phyloP scores from a whole-genome alignment of 1,140 invertebrate species.

The Caligus rogercresseyi region DNA sequence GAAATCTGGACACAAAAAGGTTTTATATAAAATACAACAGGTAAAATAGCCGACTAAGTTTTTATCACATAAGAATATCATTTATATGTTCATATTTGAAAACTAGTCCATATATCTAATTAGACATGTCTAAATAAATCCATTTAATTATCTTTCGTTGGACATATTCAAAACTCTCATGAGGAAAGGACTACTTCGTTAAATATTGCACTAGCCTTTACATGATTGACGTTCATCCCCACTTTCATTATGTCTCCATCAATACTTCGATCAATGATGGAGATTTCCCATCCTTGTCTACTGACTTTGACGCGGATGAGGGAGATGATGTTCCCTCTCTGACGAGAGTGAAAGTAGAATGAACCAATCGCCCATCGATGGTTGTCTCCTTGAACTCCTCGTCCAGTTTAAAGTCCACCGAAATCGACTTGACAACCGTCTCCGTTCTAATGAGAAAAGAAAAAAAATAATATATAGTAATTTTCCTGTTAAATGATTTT shows the following conservation, averaged over 20 bases:
- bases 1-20: too few relatives aligned
- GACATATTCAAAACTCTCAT: too few relatives aligned
- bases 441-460: neutral
- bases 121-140: too few relatives aligned
- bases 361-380: neutral
- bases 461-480: neutral
- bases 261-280: neutral
- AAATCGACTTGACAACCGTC: neutral
- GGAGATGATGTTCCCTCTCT: neutral
- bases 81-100: too few relatives aligned
- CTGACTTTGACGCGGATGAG: neutral
- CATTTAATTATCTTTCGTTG: too few relatives aligned
- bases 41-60: too few relatives aligned
- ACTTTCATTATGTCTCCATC: neutral
- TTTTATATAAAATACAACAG: too few relatives aligned
- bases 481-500: too few relatives aligned
- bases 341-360: neutral
- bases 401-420: neutral
- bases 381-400: neutral
- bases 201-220: neutral
- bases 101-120: too few relatives aligned
- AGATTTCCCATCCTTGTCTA: neutral
- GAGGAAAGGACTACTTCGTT: too few relatives aligned
- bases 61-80: too few relatives aligned
- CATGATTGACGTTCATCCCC: neutral